A percentile compares a stretch with the other conserved stretches of the same genome.
These are phyloP conservation scores for Drosophila malerkotliana DNA, from an alignment of 1,140 invertebrate genomes.

Conservation along the genomic window DNA sequence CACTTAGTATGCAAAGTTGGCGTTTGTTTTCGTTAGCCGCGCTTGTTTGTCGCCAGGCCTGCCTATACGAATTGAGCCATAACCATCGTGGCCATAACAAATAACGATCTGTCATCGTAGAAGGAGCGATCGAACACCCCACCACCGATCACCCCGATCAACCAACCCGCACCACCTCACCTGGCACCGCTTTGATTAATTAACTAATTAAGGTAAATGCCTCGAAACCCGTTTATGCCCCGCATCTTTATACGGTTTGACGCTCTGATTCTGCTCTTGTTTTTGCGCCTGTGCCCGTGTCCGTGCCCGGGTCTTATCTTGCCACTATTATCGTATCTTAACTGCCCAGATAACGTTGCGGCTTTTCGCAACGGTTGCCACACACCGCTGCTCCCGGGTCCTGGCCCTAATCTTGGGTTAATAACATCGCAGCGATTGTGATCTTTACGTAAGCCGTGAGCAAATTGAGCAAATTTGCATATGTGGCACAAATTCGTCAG, in stretches of 20 bases:
- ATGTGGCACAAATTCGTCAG: slow-evolving; percentile 61
- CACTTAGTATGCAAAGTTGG: slow-evolving; percentile 76
- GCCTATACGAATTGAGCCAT: slow-evolving; percentile 67
- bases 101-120: slow-evolving; percentile 53
- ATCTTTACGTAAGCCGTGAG: slow-evolving; percentile 57
- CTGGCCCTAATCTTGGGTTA: slow-evolving; percentile 38
- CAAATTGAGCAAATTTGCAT: slow-evolving; percentile 59
- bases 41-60: slow-evolving; percentile 23
- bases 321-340: slow-evolving; percentile 51
- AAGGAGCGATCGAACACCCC: slow-evolving; percentile 30
- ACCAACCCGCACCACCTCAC: slow-evolving; percentile 7
- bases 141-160: background rate
- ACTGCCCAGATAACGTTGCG: slow-evolving; percentile 63
- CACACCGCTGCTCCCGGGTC: too few species aligned
- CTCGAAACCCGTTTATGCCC: slow-evolving; percentile 30
- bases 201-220: slow-evolving; percentile 56
- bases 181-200: slow-evolving; percentile 49
- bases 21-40: slow-evolving; percentile 45
- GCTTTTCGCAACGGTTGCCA: slow-evolving; percentile 27
- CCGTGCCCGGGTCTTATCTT: slow-evolving; percentile 18
- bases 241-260: slow-evolving; percentile 41
- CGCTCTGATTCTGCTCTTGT: slow-evolving; percentile 25
- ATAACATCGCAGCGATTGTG: slow-evolving; percentile 44
- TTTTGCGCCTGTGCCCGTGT: slow-evolving; percentile 1
- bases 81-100: slow-evolving; percentile 61